Base-by-base conservation (phyloP, 2,797 vertebrate species). In the Urocyon cinereoargenteus region DNA sequence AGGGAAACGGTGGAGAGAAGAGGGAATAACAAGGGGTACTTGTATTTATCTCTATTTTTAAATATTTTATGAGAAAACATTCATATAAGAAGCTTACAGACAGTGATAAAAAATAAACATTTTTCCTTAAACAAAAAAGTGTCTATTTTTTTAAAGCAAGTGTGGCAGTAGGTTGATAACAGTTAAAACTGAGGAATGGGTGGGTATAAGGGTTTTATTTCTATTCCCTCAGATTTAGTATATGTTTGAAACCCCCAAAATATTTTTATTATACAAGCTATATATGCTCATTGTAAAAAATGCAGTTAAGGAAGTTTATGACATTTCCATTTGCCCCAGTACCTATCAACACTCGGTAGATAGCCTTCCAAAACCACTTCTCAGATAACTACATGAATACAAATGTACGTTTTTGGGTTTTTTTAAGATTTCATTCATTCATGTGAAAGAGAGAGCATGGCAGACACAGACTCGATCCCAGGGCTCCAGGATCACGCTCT, bases 11-110 rank as follows among this genome's bases (percentile, higher is more conserved):
- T 55, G 59, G 31, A 34, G 26, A 22, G 49, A 7, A 6, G 49
- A 31, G 31, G 5, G 45, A 28, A 12, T 34, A 40, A 73, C 24
- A 75, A 73, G 57, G 31, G 59, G 45, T 12, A 77, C 40, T 36
- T 55, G 66, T 45, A 77, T 15, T 93, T 86, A 26, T 26, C 59
- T 86, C 28, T 34, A 66, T 86, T 75, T 92, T 73, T 24, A 55
- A 85, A 77, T 77, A 77, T 55, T 55, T 93, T 68, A 49, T 61
- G 86, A 78, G 83, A 86, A 57, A 55, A 78, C 79, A 79, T 57
- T 66, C 72, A 57, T 66, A 10, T 86, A 66, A 77, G 51, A 78
- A 86, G 61, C 57, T 82, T 77, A 77, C 1, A 92, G 61, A 66
- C 34, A 31, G 45, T 26, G 72, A 77, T 57, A 66, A 19, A 19